phyloP scores from a whole-genome alignment of 1,140 invertebrate species.

The Phthorimaea operculella region DNA sequence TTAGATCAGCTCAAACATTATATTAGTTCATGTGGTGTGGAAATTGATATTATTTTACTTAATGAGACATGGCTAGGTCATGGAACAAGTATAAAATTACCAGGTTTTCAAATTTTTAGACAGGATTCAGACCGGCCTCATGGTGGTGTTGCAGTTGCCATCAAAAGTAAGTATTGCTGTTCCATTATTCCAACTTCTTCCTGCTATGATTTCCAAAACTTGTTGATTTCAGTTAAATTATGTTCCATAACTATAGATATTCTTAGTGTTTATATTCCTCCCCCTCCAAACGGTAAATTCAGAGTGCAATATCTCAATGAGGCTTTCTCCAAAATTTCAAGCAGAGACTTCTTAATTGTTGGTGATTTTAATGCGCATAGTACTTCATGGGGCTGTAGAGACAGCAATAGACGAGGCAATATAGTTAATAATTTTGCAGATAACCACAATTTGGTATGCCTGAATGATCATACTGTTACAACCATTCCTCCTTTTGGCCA shows the following conservation, averaged over 20 bases:
- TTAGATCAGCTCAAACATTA: background rate
- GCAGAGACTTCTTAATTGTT: background rate
- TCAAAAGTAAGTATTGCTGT: background rate
- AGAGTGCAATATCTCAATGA: background rate
- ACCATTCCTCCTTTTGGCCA: background rate
- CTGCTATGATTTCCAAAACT: background rate
- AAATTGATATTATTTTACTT: background rate
- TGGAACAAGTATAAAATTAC: background rate
- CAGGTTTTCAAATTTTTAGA: background rate
- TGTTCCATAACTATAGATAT: background rate
- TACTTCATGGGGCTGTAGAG: background rate
- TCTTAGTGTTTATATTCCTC: slow-evolving; percentile 1
- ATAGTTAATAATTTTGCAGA: background rate
- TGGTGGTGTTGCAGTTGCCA: background rate
- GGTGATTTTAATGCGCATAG: slow-evolving; percentile 7
- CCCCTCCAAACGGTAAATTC: background rate
- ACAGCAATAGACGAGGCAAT: background rate
- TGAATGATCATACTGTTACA: background rate
- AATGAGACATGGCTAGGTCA: background rate
- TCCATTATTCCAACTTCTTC: background rate
- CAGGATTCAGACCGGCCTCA: background rate
- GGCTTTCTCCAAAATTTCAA: background rate
- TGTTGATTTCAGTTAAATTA: background rate
- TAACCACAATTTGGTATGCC: background rate
- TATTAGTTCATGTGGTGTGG: background rate